Percentiles rank a stretch among this genome's conserved stretches.
Evolutionary conservation across 2,797 vertebrate species (phyloP).

Genomic region (Okamejei kenojei): DNA sequence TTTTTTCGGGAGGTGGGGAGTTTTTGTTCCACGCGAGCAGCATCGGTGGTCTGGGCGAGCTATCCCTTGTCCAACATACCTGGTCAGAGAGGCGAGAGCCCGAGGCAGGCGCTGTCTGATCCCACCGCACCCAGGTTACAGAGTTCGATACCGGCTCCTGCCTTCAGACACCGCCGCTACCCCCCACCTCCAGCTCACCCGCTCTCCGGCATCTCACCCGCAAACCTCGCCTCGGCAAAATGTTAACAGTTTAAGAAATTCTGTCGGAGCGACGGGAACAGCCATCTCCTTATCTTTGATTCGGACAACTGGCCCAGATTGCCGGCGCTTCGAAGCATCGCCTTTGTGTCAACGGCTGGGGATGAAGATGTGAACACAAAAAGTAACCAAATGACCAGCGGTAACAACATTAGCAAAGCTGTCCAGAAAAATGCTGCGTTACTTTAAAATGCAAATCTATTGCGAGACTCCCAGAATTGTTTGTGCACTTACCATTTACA

Average conservation of each 20-base stretch:
- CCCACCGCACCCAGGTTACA: not conserved
- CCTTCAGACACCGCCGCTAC: not conserved
- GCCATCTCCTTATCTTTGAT: not conserved
- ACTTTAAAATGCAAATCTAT: not conserved
- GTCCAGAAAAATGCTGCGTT: not conserved
- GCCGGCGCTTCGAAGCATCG: not conserved
- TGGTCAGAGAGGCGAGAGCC: conserved; percentile 52
- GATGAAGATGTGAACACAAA: not conserved
- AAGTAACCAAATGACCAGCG: not conserved
- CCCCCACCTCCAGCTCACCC: not conserved
- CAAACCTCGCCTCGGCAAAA: not conserved
- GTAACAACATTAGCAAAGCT: not conserved
- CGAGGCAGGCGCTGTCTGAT: not conserved
- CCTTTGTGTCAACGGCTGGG: not conserved
- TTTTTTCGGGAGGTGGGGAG: conserved; percentile 46
- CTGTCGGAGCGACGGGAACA: not conserved
- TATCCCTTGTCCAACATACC: conserved; percentile 14
- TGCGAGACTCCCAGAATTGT: not conserved
- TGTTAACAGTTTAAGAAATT: not conserved
- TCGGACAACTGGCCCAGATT: not conserved
- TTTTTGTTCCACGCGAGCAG: conserved; percentile 49
- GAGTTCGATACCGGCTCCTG: not conserved
- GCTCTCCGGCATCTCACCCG: not conserved
- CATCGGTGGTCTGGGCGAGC: not conserved
- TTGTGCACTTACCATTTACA: conserved; percentile 17